Percentiles rank a stretch among this genome's conserved stretches.
Conservation (phyloP, 37 sponge, comb jelly and placozoan species). For the Diacarnus erythraeanus region DNA sequence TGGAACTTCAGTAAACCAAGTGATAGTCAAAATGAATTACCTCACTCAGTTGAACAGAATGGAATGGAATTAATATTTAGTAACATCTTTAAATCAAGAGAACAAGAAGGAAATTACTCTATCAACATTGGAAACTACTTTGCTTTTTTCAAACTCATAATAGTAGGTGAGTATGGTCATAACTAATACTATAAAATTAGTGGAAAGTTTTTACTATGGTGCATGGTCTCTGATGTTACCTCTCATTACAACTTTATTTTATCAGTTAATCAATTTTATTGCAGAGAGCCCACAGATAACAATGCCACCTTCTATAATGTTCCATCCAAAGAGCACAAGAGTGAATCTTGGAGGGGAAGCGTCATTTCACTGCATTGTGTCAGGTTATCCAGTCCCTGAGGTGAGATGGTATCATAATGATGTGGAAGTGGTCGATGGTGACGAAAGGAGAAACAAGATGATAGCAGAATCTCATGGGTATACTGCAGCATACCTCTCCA, state of each 20-base stretch:
- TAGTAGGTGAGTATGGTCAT: background rate
- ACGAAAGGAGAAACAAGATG: background rate
- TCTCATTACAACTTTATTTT: too few relatives aligned
- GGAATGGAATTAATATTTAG: background rate
- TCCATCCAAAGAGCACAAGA: background rate
- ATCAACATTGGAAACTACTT: background rate
- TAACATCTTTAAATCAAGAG: constrained; percentile 7
- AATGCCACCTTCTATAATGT: background rate
- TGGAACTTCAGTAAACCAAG: background rate
- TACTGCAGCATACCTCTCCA: background rate
- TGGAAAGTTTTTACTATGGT: too few relatives aligned
- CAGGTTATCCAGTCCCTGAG: background rate
- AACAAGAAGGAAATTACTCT: constrained; percentile 23
- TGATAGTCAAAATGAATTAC: background rate
- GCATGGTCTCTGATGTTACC: too few relatives aligned
- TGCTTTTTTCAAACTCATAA: background rate
- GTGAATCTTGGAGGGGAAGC: background rate
- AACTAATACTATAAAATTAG: background rate
- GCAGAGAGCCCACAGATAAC: too few relatives aligned
- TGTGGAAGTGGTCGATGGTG: background rate
- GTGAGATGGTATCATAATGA: constrained; percentile 3
- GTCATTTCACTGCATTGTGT: background rate
- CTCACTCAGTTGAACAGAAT: background rate
- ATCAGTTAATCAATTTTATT: too few relatives aligned
- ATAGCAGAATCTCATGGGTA: background rate